These are phyloP conservation scores for Peribatodes rhomboidaria DNA, from an alignment of 2,888 invertebrate species.

Conservation along the genomic window DNA sequence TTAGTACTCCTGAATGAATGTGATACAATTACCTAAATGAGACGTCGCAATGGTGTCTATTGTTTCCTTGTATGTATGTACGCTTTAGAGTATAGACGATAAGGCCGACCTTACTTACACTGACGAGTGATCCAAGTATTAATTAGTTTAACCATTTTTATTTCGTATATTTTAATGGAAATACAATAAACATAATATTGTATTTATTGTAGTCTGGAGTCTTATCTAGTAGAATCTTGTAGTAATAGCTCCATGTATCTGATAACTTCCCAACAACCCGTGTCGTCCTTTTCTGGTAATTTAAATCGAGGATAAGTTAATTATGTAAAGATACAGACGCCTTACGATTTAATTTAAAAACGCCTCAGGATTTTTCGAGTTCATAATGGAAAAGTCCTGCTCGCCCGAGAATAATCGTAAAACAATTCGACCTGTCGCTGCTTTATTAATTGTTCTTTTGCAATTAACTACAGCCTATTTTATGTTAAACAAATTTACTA, in stretches of 20 bases:
- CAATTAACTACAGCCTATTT: slow-evolving; percentile 5
- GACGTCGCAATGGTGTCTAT: too few relatives aligned
- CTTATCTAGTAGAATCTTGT: too few relatives aligned
- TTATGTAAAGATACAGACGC: slow-evolving; percentile 65
- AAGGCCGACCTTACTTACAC: too few relatives aligned
- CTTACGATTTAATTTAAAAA: slow-evolving; percentile 73
- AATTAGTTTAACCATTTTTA: too few relatives aligned
- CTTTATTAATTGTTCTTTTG: slow-evolving; percentile 28
- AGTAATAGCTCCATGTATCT: slow-evolving; percentile 28
- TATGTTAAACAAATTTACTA: background rate
- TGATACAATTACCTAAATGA: too few relatives aligned
- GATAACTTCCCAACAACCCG: slow-evolving; percentile 66
- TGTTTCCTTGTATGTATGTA: too few relatives aligned
- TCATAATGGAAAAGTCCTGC: slow-evolving; percentile 58
- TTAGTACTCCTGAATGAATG: too few relatives aligned
- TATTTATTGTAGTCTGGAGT: too few relatives aligned
- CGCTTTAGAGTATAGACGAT: too few relatives aligned
- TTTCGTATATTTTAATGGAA: too few relatives aligned
- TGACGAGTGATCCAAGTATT: too few relatives aligned
- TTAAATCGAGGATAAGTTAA: slow-evolving; percentile 66
- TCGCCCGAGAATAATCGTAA: slow-evolving; percentile 24
- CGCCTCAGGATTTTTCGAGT: slow-evolving; percentile 65
- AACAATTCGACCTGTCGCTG: slow-evolving; percentile 37
- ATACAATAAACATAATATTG: too few relatives aligned
- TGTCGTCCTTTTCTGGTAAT: slow-evolving; percentile 61